These are phyloP conservation scores for Heliconius hortense DNA, from an alignment of 2,888 invertebrate species.

Conservation along the genomic window DNA sequence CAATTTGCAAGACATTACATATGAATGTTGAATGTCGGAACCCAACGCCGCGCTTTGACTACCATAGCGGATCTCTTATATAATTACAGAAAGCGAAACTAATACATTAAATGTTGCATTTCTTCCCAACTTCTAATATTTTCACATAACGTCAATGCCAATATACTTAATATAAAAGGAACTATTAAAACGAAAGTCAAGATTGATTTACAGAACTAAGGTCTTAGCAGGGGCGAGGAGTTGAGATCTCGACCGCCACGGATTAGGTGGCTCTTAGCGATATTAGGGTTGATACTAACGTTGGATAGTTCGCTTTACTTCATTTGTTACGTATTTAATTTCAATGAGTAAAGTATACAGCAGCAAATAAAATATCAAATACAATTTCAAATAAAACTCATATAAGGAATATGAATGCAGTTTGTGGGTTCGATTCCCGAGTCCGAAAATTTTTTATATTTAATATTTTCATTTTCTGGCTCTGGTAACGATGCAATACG, in stretches of 20 bases:
- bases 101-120: not conserved
- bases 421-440: too few relatives aligned
- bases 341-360: not conserved
- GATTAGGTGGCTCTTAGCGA: conserved; percentile 53
- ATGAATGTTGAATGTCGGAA: too few relatives aligned
- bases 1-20: too few relatives aligned
- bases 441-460: too few relatives aligned
- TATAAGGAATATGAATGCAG: not conserved
- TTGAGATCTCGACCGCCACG: conserved; percentile 58
- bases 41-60: too few relatives aligned
- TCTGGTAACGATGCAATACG: too few relatives aligned
- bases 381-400: not conserved
- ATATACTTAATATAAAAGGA: conserved; percentile 29
- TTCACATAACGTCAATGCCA: conserved; percentile 1
- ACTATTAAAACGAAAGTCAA: conserved; percentile 49
- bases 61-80: too few relatives aligned
- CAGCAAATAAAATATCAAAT: not conserved
- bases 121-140: not conserved
- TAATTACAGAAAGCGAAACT: too few relatives aligned
- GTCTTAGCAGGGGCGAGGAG: conserved; percentile 56
- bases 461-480: too few relatives aligned
- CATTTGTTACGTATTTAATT: not conserved
- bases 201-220: conserved; percentile 69
- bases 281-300: conserved; percentile 31
- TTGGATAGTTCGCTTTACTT: not conserved